A percentile compares a stretch with the other conserved stretches of the same genome.
Evolutionary conservation across 2,113 vertebrate genomes (phyloP).

Genomic region (Gymnobelideus leadbeateri): DNA sequence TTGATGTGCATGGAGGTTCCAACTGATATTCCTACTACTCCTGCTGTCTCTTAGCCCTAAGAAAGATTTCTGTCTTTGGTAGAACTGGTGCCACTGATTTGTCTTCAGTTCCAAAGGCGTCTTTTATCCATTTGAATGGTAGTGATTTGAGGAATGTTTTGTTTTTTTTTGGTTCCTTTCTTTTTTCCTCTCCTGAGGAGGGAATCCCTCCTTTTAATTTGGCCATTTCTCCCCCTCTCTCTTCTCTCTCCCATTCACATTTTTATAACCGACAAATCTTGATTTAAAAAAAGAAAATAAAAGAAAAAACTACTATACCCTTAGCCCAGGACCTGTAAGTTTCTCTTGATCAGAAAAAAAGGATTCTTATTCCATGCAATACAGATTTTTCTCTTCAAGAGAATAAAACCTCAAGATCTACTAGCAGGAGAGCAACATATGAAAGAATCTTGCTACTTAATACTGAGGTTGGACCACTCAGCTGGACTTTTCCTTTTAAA

Average conservation of each 20-base stretch:
- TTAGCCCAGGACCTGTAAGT: neutral
- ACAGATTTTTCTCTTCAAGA: slow-evolving; percentile 1
- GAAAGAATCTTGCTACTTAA: neutral
- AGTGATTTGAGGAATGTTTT: slow-evolving; percentile 68
- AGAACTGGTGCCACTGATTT: slow-evolving; percentile 77
- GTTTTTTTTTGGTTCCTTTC: neutral
- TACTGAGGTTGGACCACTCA: slow-evolving; percentile 16
- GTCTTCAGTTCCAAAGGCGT: slow-evolving; percentile 73
- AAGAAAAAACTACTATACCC: neutral
- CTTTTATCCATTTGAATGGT: slow-evolving; percentile 79
- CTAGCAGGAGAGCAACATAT: neutral
- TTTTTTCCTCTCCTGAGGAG: slow-evolving; percentile 55
- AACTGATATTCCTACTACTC: slow-evolving; percentile 80
- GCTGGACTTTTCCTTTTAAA: slow-evolving; percentile 4
- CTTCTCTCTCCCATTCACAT: neutral
- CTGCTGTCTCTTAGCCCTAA: slow-evolving; percentile 84
- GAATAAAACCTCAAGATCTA: slow-evolving; percentile 14
- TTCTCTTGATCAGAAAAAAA: neutral
- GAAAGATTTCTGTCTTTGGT: slow-evolving; percentile 83
- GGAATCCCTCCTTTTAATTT: slow-evolving; percentile 68
- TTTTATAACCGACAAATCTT: slow-evolving; percentile 14
- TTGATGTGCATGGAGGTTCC: slow-evolving; percentile 85
- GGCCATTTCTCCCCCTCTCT: neutral
- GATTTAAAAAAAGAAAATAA: slow-evolving; percentile 11
- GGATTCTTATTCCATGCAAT: neutral